Percentiles rank a stretch among this genome's conserved stretches.
phyloP scores from a whole-genome alignment of 2,888 invertebrate genomes.

The Drosophila kambysellisi region DNA sequence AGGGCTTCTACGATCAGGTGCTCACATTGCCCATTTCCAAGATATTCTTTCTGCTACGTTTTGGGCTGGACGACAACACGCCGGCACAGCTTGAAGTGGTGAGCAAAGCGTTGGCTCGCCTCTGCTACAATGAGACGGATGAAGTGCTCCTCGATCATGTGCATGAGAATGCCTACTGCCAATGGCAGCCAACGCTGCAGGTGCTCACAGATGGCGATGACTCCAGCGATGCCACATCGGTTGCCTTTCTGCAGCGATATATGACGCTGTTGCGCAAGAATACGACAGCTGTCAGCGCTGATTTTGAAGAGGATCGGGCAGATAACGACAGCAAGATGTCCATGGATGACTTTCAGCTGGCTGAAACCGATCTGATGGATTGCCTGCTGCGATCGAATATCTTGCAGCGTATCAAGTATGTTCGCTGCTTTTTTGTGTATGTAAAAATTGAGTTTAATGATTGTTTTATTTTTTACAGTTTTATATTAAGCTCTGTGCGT shows the following conservation, averaged over 20 bases:
- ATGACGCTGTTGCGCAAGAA: conserved; percentile 84
- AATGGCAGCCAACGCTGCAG: conserved; percentile 87
- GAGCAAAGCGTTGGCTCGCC: conserved; percentile 90
- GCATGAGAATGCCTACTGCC: conserved; percentile 88
- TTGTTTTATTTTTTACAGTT: conserved; percentile 86
- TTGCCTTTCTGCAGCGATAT: conserved; percentile 87
- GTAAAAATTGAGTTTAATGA: neutral
- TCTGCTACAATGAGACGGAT: conserved; percentile 92
- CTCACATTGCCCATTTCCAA: conserved; percentile 91
- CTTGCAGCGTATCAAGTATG: conserved; percentile 89
- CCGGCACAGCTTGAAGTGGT: conserved; percentile 91
- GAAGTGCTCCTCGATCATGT: conserved; percentile 90
- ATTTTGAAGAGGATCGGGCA: conserved; percentile 79
- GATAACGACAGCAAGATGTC: conserved; percentile 86
- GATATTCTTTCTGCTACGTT: conserved; percentile 92
- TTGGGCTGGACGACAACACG: conserved; percentile 94
- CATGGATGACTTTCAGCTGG: conserved; percentile 94
- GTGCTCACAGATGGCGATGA: conserved; percentile 78
- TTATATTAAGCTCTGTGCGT: conserved; percentile 89
- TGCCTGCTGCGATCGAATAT: conserved; percentile 91
- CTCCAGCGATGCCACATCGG: conserved; percentile 82
- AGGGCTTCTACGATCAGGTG: conserved; percentile 91
- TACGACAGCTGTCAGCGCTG: conserved; percentile 74
- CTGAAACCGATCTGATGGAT: conserved; percentile 92
- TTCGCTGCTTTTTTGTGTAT: neutral